Evolutionary conservation across 2,888 invertebrate genomes (phyloP).

Genomic region (Cabera pusaria): DNA sequence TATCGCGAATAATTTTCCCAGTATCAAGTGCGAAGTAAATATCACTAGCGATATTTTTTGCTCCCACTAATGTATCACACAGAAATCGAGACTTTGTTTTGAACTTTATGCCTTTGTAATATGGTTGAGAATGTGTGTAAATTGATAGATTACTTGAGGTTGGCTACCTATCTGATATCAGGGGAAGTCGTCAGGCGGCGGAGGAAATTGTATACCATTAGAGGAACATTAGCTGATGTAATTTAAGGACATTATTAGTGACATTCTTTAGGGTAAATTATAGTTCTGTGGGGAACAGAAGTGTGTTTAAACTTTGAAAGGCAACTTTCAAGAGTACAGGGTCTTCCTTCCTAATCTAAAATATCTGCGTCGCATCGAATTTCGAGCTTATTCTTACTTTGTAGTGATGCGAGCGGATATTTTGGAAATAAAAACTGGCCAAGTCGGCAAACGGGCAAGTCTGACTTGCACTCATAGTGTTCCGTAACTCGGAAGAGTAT

Average conservation of each 20-base stretch:
- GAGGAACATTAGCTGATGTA: slow-evolving; percentile 64
- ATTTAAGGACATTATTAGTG: slow-evolving; percentile 51
- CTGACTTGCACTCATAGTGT: too few relatives aligned
- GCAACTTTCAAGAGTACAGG: too few relatives aligned
- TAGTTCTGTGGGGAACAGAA: slow-evolving; percentile 14
- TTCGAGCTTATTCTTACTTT: too few relatives aligned
- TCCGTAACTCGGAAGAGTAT: too few relatives aligned
- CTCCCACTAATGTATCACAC: slow-evolving; percentile 50
- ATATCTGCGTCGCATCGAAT: too few relatives aligned
- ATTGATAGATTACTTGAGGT: not conserved
- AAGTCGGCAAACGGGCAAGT: too few relatives aligned
- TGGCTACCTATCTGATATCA: slow-evolving; percentile 37
- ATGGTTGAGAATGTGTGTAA: slow-evolving; percentile 7
- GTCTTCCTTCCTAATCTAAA: too few relatives aligned
- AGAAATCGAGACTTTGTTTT: not conserved
- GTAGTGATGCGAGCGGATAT: too few relatives aligned
- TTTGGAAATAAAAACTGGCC: too few relatives aligned
- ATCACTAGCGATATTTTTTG: slow-evolving; percentile 46
- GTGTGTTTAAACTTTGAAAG: slow-evolving; percentile 8
- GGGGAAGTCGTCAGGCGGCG: slow-evolving; percentile 54
- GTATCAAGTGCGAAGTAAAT: slow-evolving; percentile 38
- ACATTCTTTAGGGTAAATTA: slow-evolving; percentile 29
- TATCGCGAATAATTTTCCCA: slow-evolving; percentile 19
- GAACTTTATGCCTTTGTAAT: slow-evolving; percentile 4
- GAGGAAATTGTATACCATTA: slow-evolving; percentile 70